phyloP scores from a whole-genome alignment of 2,888 invertebrate genomes.

The Drosophila paramelanica region DNA sequence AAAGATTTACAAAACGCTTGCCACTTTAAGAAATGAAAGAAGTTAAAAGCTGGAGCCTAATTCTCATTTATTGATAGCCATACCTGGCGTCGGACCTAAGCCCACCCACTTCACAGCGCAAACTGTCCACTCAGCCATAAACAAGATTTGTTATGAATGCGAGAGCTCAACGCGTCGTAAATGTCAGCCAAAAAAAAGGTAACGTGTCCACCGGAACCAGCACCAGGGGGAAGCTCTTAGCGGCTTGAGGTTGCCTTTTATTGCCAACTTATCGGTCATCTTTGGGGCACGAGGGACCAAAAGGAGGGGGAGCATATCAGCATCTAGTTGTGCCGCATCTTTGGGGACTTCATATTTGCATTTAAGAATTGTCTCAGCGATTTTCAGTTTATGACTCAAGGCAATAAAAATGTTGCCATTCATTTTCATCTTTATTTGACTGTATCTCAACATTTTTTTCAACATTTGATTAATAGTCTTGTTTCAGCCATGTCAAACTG shows the following conservation, averaged over 20 bases:
- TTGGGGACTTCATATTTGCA: constrained; percentile 30
- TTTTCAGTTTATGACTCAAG: constrained; percentile 32
- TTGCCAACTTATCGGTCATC: constrained; percentile 44
- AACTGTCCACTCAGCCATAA: constrained; percentile 53
- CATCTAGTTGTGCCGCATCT: constrained; percentile 24
- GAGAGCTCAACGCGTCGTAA: constrained; percentile 32
- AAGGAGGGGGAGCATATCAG: constrained; percentile 3
- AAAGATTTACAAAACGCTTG: constrained; percentile 15
- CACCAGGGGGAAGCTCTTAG: constrained; percentile 11
- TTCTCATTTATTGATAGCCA: constrained; percentile 39
- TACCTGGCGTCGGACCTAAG: neutral
- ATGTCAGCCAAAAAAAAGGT: constrained; percentile 4
- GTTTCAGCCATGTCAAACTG: constrained; percentile 18
- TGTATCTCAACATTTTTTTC: neutral
- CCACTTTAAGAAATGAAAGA: constrained; percentile 4
- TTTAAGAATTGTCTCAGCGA: constrained; percentile 42
- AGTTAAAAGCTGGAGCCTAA: constrained; percentile 14
- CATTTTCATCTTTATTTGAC: constrained; percentile 29
- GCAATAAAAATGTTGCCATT: constrained; percentile 42
- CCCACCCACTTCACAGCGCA: neutral
- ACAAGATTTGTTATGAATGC: constrained; percentile 31
- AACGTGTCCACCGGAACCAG: constrained; percentile 6
- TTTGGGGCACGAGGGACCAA: neutral
- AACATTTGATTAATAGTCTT: constrained; percentile 30
- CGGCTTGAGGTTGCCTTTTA: constrained; percentile 40